These are phyloP conservation scores for Tachyglossus aculeatus DNA, from an alignment of 2,797 vertebrate genomes.

Conservation along the genomic window DNA sequence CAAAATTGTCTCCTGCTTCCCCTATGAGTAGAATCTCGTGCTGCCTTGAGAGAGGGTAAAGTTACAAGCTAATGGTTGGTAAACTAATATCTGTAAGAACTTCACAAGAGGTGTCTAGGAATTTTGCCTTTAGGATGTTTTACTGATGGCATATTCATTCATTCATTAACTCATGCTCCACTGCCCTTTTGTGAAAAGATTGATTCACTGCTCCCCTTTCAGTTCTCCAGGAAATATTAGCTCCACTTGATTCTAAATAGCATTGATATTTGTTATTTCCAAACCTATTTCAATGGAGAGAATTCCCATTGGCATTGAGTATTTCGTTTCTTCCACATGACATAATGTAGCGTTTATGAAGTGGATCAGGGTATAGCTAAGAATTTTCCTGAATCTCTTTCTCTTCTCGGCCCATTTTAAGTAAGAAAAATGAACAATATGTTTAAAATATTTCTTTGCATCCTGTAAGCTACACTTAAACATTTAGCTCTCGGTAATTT, in stretches of 20 bases:
- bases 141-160: conserved; percentile 14
- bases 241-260: not conserved
- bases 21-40: conserved; percentile 11
- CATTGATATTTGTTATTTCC: not conserved
- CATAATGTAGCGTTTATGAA: conserved; percentile 43
- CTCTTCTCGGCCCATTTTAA: conserved; percentile 48
- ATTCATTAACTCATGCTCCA: not conserved
- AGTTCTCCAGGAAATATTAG: not conserved
- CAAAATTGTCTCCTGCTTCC: not conserved
- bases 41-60: not conserved
- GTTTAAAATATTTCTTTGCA: conserved; percentile 67
- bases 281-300: not conserved
- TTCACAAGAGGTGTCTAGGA: not conserved
- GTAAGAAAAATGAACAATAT: conserved; percentile 55
- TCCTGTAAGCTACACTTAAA: conserved; percentile 68
- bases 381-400: conserved; percentile 48
- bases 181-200: not conserved
- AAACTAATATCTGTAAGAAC: conserved; percentile 10
- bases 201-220: too few relatives aligned
- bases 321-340: conserved; percentile 40
- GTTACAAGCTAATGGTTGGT: not conserved
- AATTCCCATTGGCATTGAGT: conserved; percentile 2
- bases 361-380: conserved; percentile 37
- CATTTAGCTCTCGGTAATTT: conserved; percentile 72
- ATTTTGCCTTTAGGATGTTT: conserved; percentile 4